Percentiles rank a stretch among this genome's conserved stretches.
Evolutionary conservation across 37 sponge, comb jelly and placozoan genomes (phyloP).

Genomic region (Halichondria panicea): DNA sequence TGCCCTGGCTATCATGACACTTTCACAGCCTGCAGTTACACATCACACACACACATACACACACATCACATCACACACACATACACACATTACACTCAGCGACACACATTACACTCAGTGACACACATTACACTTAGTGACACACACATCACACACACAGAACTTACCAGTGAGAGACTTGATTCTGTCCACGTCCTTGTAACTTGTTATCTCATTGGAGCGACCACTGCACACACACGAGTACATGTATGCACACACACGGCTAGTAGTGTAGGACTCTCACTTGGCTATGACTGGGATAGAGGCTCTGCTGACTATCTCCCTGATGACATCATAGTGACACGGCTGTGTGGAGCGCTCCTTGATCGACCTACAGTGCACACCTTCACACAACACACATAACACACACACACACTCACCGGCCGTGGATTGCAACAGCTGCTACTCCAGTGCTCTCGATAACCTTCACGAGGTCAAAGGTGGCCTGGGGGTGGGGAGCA

Average conservation of each 20-base stretch:
- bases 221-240: slow-evolving; percentile 65
- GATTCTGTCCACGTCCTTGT: slow-evolving; percentile 60
- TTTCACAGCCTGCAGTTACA: slow-evolving; percentile 47
- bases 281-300: slow-evolving; percentile 97
- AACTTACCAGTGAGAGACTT: slow-evolving; percentile 54
- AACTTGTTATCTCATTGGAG: slow-evolving; percentile 55
- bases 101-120: no score
- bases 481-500: slow-evolving; percentile 83
- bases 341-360: slow-evolving; percentile 70
- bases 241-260: not conserved
- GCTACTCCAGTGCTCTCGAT: slow-evolving; percentile 95
- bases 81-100: not conserved
- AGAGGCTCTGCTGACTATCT: slow-evolving; percentile 49
- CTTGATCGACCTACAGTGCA: slow-evolving; percentile 16
- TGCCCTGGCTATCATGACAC: slow-evolving; percentile 95
- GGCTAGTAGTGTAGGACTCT: not conserved
- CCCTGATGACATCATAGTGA: slow-evolving; percentile 79
- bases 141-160: not conserved
- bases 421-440: slow-evolving; percentile 93
- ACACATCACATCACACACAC: not conserved
- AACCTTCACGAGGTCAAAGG: slow-evolving; percentile 78
- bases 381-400: not conserved
- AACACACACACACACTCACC: slow-evolving; percentile 30
- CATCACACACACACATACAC: not conserved
- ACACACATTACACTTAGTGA: not conserved